Base-by-base conservation (phyloP, 2,888 invertebrate species). In the Eueremaeus valkanovi region DNA sequence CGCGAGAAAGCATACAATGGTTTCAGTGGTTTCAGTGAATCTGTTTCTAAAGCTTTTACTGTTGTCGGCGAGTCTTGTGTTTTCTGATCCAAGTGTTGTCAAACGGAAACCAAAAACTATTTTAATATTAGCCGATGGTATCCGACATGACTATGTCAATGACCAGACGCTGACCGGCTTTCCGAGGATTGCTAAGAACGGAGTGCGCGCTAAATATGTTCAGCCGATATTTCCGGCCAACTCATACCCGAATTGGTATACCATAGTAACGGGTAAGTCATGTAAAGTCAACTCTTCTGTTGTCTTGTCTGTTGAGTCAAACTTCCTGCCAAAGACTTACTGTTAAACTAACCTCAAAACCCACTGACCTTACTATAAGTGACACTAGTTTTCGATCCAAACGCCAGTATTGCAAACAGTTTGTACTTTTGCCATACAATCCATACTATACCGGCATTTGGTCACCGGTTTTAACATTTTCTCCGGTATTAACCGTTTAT, bases 191-290 rank as follows among this genome's bases (percentile, higher is more conserved):
- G 77, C 74, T 1, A 73, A 77, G 24, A 76, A 78, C 55, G 79
- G 79, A 24, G 79, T 79, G 18, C 73, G 51, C 68, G 78, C 79
- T 24, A 76, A 78, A 58, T 77, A 78, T 55, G 78, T 79, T 13
- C 77, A 75, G 16, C 79, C 79, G 0, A 76, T 79, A 21, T 78
- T 78, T 31, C 79, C 79, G 8, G 74, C 78, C 29, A 79, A 78
- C 49, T 78, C 79, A 1, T 79, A 78, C 66, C 79, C 79, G 3
- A 79, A 79, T 45, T 79, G 78, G 78, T 79, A 79, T 51, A 77
- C 78, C 0, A 78, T 79, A 24, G 77, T 74, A 16, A 76, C 76
- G 75, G 79, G 68, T 68, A 68, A 68, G 68, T 21, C 13, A 24
- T 27, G 9, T 13, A 9, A 11, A 55, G 11, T 27, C 1, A 11